These are phyloP conservation scores for Origma solitaria DNA, from an alignment of 2,113 vertebrate species.

Conservation along the genomic window DNA sequence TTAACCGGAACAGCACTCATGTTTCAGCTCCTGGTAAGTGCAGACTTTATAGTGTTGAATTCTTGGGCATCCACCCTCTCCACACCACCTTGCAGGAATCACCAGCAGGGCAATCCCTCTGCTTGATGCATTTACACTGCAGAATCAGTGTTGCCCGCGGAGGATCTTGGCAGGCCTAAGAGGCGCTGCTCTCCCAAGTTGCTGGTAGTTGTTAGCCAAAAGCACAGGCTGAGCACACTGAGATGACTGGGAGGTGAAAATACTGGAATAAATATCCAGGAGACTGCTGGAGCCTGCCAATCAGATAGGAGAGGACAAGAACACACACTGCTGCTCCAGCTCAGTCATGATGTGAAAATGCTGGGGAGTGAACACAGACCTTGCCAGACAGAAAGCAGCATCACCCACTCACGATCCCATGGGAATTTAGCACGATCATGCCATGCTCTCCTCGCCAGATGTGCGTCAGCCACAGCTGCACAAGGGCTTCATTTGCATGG, in stretches of 20 bases:
- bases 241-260: not conserved
- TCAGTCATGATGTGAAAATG: not conserved
- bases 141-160: not conserved
- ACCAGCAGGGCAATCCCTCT: not conserved
- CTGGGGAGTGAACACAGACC: not conserved
- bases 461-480: not conserved
- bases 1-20: not conserved
- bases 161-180: not conserved
- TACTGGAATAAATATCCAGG: not conserved
- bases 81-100: not conserved
- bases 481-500: not conserved
- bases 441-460: not conserved
- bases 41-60: not conserved
- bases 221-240: not conserved
- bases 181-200: not conserved
- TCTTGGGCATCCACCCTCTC: not conserved
- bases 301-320: not conserved
- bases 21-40: not conserved
- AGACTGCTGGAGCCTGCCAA: not conserved
- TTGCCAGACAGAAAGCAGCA: not conserved
- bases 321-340: not conserved
- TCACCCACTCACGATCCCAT: rapidly evolving
- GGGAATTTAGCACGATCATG: not conserved
- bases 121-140: not conserved
- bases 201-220: not conserved